A percentile compares a stretch with the other conserved stretches of the same genome.
These are phyloP conservation scores for Pseudochaenichthys georgianus DNA, from an alignment of 2,797 vertebrate genomes.

Conservation along the genomic window DNA sequence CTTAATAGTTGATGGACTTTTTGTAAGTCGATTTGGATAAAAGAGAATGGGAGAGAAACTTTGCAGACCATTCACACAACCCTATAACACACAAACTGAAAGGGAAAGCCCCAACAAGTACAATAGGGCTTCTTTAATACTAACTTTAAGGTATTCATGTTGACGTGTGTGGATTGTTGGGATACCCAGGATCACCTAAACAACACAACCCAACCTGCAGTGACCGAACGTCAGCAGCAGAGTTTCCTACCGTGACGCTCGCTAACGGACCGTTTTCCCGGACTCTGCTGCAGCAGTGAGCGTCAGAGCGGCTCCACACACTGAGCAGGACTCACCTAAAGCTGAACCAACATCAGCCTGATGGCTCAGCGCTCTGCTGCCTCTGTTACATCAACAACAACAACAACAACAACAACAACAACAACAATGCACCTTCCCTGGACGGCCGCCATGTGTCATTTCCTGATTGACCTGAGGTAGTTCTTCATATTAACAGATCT, in stretches of 20 bases:
- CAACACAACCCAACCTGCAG: slow-evolving; percentile 31
- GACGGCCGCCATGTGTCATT: slow-evolving; percentile 57
- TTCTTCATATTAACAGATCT: slow-evolving; percentile 60
- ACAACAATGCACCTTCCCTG: slow-evolving; percentile 40
- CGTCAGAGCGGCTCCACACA: slow-evolving; percentile 31
- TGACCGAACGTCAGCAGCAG: slow-evolving; percentile 40
- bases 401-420: slow-evolving; percentile 59
- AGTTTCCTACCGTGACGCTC: slow-evolving; percentile 33
- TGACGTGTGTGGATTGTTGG: no score
- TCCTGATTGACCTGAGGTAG: slow-evolving; percentile 63
- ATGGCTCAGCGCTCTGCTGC: slow-evolving; percentile 63
- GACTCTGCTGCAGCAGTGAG: slow-evolving; percentile 46
- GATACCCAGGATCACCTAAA: no score
- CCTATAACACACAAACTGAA: no score
- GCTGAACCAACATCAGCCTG: slow-evolving; percentile 65
- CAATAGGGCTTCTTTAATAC: no score
- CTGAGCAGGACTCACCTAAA: slow-evolving; percentile 35
- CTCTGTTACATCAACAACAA: slow-evolving; percentile 60
- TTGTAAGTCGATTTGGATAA: no score
- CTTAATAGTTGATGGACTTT: no score
- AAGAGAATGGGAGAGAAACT: no score
- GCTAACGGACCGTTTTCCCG: slow-evolving; percentile 31
- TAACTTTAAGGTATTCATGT: no score
- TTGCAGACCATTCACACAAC: no score
- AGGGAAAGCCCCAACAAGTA: no score